These are phyloP conservation scores for Phrynocephalus guinanensis DNA, from an alignment of 2,797 vertebrate genomes.

Conservation along the genomic window DNA sequence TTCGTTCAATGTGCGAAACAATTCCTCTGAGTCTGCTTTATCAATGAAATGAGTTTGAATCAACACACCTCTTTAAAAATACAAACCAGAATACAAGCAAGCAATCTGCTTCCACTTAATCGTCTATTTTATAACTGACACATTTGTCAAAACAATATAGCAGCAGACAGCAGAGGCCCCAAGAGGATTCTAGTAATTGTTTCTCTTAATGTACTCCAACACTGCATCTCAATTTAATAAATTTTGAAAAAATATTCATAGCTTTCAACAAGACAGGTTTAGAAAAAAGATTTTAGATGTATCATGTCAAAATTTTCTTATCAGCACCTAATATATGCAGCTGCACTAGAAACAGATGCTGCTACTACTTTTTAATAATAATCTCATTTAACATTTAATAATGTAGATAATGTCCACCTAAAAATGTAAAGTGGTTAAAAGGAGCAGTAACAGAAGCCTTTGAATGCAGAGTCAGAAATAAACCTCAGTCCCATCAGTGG, in stretches of 20 bases:
- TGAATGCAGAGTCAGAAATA: no score
- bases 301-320: background rate
- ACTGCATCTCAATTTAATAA: background rate
- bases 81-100: background rate
- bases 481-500: no score
- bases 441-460: no score
- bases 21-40: background rate
- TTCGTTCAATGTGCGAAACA: no score
- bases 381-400: no score
- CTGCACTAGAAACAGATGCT: background rate
- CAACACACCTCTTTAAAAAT: background rate
- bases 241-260: background rate
- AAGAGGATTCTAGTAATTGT: background rate
- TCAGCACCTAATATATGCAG: background rate
- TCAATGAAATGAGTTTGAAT: background rate
- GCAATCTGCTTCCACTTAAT: background rate
- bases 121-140: background rate
- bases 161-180: background rate
- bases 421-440: no score
- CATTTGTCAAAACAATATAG: background rate
- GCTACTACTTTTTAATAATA: no score
- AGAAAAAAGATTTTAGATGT: background rate
- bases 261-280: background rate
- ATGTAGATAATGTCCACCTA: background rate
- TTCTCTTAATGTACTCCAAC: slow-evolving; percentile 1